Evolutionary conservation across 2,888 invertebrate species (phyloP).

Genomic region (Lithosia quadra): DNA sequence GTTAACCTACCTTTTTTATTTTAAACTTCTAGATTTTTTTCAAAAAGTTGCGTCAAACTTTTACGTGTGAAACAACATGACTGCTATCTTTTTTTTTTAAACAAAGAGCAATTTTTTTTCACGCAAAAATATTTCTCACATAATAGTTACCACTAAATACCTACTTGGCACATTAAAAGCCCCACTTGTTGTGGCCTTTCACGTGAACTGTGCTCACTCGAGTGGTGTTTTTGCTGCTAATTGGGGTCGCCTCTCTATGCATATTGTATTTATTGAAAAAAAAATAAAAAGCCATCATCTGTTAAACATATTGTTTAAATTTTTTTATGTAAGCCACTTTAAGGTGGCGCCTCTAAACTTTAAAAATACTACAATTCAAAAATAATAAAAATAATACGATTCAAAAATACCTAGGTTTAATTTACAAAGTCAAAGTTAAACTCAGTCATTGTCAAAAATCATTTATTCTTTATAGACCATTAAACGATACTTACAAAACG

Average conservation of each 20-base stretch:
- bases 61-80: not conserved
- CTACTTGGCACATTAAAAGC: conserved; percentile 29
- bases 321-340: not conserved
- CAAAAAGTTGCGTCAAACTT: not conserved
- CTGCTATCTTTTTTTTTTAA: not conserved
- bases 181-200: conserved; percentile 57
- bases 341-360: not conserved
- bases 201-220: conserved; percentile 43
- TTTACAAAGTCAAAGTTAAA: too few species aligned
- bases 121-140: conserved; percentile 18
- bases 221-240: conserved; percentile 53
- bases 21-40: not conserved
- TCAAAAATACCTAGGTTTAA: too few species aligned
- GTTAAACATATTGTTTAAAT: not conserved
- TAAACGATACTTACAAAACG: too few species aligned
- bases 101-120: not conserved
- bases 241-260: conserved; percentile 39
- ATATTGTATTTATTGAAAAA: conserved; percentile 41
- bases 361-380: too few species aligned
- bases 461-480: too few species aligned
- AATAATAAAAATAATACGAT: too few species aligned
- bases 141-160: conserved; percentile 33
- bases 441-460: too few species aligned
- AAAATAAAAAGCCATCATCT: conserved; percentile 4
- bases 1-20: not conserved